These are phyloP conservation scores for Reinhardtius hippoglossoides DNA, from an alignment of 2,113 vertebrate species.

Conservation along the genomic window DNA sequence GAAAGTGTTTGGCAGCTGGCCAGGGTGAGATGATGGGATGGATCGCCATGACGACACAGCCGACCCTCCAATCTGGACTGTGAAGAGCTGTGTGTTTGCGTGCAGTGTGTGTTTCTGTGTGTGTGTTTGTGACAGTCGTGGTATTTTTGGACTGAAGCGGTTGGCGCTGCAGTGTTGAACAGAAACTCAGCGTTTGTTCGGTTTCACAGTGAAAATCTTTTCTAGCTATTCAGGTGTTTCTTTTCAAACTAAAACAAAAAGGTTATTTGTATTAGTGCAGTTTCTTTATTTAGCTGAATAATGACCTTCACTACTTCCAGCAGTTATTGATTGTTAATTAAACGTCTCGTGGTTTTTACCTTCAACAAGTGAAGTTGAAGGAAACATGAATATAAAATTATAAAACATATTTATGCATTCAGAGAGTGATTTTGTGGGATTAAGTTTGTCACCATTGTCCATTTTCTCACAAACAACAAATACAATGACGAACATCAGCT, in stretches of 20 bases:
- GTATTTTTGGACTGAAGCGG: constrained; percentile 26
- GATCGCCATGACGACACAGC: constrained; percentile 63
- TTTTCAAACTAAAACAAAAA: background rate
- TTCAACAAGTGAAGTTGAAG: no score
- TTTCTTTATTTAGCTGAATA: no score
- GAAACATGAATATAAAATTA: no score
- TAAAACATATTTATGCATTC: no score
- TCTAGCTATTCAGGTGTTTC: background rate
- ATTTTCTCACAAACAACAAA: no score
- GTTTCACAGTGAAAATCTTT: background rate
- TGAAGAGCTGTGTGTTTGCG: background rate
- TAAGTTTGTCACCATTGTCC: no score
- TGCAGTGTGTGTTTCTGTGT: constrained; percentile 4
- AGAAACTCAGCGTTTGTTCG: background rate
- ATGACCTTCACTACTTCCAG: no score
- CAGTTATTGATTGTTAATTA: no score
- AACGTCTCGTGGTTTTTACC: no score
- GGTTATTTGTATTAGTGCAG: no score
- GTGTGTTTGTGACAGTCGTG: background rate
- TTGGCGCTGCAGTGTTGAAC: background rate
- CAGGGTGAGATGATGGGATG: constrained; percentile 59
- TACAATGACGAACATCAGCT: no score
- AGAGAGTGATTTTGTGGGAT: no score
- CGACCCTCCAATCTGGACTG: constrained; percentile 54
- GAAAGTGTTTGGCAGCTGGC: constrained; percentile 57